phyloP scores from a whole-genome alignment of 2,113 vertebrate genomes.

The Dasypus novemcinctus region DNA sequence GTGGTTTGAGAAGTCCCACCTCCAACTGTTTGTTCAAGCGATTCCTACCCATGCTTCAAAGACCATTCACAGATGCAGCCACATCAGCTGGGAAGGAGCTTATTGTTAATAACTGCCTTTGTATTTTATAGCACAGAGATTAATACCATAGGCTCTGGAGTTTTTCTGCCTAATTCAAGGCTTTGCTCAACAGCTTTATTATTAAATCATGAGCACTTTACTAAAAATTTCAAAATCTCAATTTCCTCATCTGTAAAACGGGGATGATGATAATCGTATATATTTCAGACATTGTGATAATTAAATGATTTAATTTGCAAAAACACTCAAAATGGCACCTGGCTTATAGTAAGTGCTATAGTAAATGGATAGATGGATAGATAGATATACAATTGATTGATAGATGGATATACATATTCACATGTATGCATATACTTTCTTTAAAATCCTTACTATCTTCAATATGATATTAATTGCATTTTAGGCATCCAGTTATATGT shows the following conservation, averaged over 20 bases:
- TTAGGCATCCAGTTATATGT: neutral
- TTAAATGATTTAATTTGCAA: neutral
- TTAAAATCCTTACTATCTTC: neutral
- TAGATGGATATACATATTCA: neutral
- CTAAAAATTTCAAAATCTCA: neutral
- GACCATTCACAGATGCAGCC: too few relatives aligned
- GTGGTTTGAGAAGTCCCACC: neutral
- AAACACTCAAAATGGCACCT: neutral
- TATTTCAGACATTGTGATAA: neutral
- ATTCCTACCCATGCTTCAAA: neutral
- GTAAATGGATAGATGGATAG: neutral
- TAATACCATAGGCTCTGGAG: neutral
- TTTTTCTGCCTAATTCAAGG: neutral
- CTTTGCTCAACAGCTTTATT: neutral
- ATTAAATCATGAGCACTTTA: neutral
- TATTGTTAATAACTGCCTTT: neutral
- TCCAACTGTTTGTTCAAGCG: neutral
- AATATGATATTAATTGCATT: neutral
- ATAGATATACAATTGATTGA: too few relatives aligned
- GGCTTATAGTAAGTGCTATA: neutral
- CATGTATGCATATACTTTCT: neutral
- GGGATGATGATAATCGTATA: neutral
- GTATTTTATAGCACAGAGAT: neutral
- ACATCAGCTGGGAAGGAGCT: neutral
- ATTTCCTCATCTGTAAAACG: neutral